Base-by-base conservation (phyloP, 2,797 vertebrate genomes). In the Numenius phaeopus region DNA sequence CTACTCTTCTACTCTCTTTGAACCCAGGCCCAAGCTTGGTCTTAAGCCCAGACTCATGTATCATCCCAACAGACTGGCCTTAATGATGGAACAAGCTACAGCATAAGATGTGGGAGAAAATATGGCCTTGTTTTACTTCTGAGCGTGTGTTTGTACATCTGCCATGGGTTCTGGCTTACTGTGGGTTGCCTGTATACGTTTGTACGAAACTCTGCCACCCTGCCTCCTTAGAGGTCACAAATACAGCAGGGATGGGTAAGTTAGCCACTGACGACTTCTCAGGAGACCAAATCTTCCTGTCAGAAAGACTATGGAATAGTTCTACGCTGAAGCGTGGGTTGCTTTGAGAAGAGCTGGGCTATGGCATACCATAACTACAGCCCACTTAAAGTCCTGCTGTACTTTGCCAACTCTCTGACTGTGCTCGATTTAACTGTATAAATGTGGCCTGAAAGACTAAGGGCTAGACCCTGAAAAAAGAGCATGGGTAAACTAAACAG, bases 121-220 rank as follows among this genome's bases (percentile, higher is more conserved):
- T 14, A 9, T 7, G 22, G 10, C 44, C 8, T 62, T 58, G 23
- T 65, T 83, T 94, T 66, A 18, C 69, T 81, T 83, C 44, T 71
- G 40, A 90, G 32, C 40, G 14, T 2, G 1, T 44, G 11, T 87
- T 94, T 73, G 9, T 67, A 27, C 7, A 30, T 40, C n/a, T 78
- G 3, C 37, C 14, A 8, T 14, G 11, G 70, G 11, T 72, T 91
- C 59, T 91, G 59, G 20, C 34, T 39, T 69, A 0, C 24, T 42
- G 20, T 30, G 15, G 6, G 5, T 67, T 62, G 34, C 2, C 1
- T 24, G 14, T 14, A 4, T 69, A 46, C 1, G 0, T 82, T 69
- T 70, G 64, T 44, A 55, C 32, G 34, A 70, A 64, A 70, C 21
- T 62, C 40, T 30, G 32, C 50, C 42, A 47, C 15, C 4, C 21